These are phyloP conservation scores for Piscicola geometra DNA, from an alignment of 2,888 invertebrate genomes.

Conservation along the genomic window DNA sequence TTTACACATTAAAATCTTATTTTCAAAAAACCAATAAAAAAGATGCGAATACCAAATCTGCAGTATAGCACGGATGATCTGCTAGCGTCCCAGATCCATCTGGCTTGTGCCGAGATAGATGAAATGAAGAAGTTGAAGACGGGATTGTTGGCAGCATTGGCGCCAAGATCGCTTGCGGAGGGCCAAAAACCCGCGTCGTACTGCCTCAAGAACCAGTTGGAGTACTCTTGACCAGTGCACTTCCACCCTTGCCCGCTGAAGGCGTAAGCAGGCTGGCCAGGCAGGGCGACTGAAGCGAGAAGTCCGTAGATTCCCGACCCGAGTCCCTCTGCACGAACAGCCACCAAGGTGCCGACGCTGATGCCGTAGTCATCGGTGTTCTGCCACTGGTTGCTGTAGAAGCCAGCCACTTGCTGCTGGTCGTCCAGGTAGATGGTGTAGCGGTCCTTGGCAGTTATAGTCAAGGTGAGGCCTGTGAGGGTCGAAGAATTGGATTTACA, in stretches of 20 bases:
- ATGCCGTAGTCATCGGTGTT: neutral
- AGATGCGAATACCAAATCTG: slow-evolving; percentile 4
- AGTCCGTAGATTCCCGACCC: neutral
- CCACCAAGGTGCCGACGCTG: neutral
- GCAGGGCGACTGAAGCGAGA: neutral
- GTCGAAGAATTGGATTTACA: no score
- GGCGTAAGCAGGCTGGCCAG: neutral
- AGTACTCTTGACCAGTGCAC: neutral
- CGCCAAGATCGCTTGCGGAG: neutral
- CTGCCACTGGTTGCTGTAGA: neutral
- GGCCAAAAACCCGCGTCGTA: neutral
- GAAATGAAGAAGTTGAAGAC: neutral
- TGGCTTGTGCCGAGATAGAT: neutral
- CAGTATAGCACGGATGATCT: neutral
- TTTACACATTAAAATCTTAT: no score
- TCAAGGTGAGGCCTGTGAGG: neutral
- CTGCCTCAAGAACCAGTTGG: neutral
- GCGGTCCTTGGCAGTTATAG: neutral
- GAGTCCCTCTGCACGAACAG: neutral
- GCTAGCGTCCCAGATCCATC: neutral
- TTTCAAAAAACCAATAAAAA: no score
- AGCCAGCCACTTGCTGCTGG: neutral
- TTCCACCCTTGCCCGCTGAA: neutral
- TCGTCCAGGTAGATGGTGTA: neutral
- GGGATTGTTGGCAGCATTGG: neutral